Conservation (phyloP, 1,140 invertebrate species). For the Hirudo medicinalis region DNA sequence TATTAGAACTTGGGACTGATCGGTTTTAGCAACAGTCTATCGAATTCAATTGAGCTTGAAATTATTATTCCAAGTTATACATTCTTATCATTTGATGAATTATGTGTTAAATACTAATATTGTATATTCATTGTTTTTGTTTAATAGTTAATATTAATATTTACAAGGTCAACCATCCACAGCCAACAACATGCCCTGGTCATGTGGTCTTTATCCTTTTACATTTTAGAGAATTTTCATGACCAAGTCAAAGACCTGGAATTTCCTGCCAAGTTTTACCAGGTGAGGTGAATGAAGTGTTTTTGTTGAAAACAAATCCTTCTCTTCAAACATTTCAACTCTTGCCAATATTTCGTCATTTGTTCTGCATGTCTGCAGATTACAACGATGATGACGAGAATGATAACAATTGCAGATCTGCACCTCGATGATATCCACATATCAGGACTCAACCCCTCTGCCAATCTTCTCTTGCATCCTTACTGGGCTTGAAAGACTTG, state of each 20-base stretch:
- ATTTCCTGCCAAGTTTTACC: slow-evolving; percentile 32
- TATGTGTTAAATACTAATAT: too few relatives aligned
- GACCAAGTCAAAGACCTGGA: slow-evolving; percentile 42
- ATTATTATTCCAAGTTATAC: too few relatives aligned
- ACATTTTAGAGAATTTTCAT: slow-evolving; percentile 50
- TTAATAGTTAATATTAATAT: too few relatives aligned
- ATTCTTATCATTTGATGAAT: too few relatives aligned
- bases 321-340: too few relatives aligned
- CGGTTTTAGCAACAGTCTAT: too few relatives aligned
- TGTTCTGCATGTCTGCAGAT: background rate
- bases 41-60: too few relatives aligned
- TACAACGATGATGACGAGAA: too few relatives aligned
- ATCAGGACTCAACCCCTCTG: slow-evolving; percentile 35
- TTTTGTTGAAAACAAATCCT: background rate
- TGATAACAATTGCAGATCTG: slow-evolving; percentile 30
- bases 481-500: slow-evolving; percentile 59
- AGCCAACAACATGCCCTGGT: slow-evolving; percentile 53
- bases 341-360: background rate
- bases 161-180: slow-evolving; percentile 39
- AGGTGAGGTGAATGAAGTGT: slow-evolving; percentile 23
- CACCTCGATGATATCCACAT: slow-evolving; percentile 34
- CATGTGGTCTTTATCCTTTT: slow-evolving; percentile 57
- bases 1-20: too few relatives aligned
- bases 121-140: too few relatives aligned
- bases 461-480: slow-evolving; percentile 40